These are phyloP conservation scores for Pristionchus entomophagus DNA, from an alignment of 2,888 invertebrate genomes.

Conservation along the genomic window DNA sequence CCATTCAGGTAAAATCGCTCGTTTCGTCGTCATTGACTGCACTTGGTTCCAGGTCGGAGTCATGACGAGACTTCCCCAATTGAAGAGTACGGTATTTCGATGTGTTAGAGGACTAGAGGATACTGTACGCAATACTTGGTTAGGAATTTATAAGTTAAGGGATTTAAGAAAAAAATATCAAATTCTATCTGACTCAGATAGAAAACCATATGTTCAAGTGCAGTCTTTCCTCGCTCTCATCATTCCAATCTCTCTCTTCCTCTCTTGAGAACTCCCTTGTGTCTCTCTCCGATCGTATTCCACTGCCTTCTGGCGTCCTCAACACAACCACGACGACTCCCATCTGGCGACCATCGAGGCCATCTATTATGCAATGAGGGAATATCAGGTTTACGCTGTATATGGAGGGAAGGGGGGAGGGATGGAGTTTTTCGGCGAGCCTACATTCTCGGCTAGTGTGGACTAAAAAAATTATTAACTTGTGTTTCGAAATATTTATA, in stretches of 20 bases:
- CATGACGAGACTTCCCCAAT: slow-evolving; percentile 66
- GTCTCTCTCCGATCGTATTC: slow-evolving; percentile 76
- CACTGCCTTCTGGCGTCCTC: slow-evolving; percentile 79
- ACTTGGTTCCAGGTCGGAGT: slow-evolving; percentile 73
- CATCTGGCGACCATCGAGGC: slow-evolving; percentile 79
- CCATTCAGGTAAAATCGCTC: slow-evolving; percentile 50
- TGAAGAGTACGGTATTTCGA: slow-evolving; percentile 58
- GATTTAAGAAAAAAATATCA: too few relatives aligned
- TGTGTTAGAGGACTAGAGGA: too few relatives aligned
- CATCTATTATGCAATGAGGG: slow-evolving; percentile 76
- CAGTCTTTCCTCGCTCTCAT: too few relatives aligned
- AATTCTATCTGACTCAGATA: too few relatives aligned
- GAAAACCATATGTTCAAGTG: too few relatives aligned
- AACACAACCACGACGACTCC: slow-evolving; percentile 70
- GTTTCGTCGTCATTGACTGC: slow-evolving; percentile 72
- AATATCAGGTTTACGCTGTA: slow-evolving; percentile 52
- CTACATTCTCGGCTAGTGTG: not conserved
- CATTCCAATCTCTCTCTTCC: not conserved
- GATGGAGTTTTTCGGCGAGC: not conserved
- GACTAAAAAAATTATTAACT: not conserved
- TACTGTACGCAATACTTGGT: not conserved
- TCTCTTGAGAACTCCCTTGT: slow-evolving; percentile 71
- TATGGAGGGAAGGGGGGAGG: too few relatives aligned
- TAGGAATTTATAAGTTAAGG: too few relatives aligned
- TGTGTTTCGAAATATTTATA: not conserved